Evolutionary conservation across 2,113 vertebrate species (phyloP), one percentile per base, ranked within the genome.

Genomic region (Aspiorhynchus laticeps): DNA sequence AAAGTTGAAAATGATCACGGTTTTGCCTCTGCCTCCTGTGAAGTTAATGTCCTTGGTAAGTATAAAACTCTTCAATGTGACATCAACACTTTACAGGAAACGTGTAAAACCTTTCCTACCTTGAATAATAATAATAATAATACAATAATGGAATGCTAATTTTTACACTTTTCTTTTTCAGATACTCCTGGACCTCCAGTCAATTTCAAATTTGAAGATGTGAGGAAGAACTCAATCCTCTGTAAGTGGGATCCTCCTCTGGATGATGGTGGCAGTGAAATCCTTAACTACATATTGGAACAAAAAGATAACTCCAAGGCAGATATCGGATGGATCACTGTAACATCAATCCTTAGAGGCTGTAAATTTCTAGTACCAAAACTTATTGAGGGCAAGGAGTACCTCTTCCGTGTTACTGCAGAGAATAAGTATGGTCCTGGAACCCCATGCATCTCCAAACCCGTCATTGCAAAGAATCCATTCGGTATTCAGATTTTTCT

Each of bases 261-360:
- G 90, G 98, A 99, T 90, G 97, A 99, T 81, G 98, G 98, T 61
- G 98, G 98, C 92, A 98, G 97, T 90, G 98, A 99, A 94, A 97
- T 99, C 88, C 90, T 99, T 63, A 99, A 99, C 91, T 99, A 99
- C 82, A 94, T 94, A 48, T 93, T 99, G 90, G 98, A 99, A 94
- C 97, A 97, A 94, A 99, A 99, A 92, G 98, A 99, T 89, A 99
- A 98, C 91, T 96, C 97, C 19, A 99, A 97, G 92, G 88, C 95
- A 90, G 98, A 99, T 91, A 95, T 97, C 51, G 97, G 97, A 87
- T 99, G 97, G 97, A 96, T 97, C 81, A 91, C 91, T 59, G 93
- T 98, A 86, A 99, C 95, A 69, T 87, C 97, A 90, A 98, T 96
- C 1, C 95, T 99, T 71, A 95, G 96, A 85, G 96, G 97, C 0